phyloP scores from a whole-genome alignment of 2,888 invertebrate species.

The Rotaria macrura region DNA sequence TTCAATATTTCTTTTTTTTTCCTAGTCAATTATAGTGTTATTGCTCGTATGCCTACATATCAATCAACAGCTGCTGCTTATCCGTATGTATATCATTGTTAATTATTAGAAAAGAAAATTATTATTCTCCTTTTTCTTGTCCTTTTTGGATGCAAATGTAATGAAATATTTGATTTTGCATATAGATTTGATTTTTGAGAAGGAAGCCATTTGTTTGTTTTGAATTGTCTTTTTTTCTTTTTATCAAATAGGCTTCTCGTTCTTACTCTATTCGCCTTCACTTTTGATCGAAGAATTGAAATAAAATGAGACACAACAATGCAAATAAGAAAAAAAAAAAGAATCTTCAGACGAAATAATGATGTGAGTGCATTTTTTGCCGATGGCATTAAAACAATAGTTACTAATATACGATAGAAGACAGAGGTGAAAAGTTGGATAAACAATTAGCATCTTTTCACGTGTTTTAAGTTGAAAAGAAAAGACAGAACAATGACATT shows the following conservation, averaged over 20 bases:
- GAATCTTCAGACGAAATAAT: background rate
- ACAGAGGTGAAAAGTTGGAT: background rate
- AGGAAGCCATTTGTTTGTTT: background rate
- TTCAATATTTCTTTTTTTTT: background rate
- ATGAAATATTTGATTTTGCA: background rate
- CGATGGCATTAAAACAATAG: background rate
- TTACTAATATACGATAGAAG: background rate
- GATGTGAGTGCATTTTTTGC: background rate
- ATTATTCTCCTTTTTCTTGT: background rate
- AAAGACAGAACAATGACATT: background rate
- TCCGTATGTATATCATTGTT: constrained; percentile 9
- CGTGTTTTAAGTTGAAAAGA: background rate
- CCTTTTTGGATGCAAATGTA: background rate
- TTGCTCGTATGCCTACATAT: background rate
- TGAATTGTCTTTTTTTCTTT: background rate
- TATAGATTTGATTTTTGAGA: constrained; percentile 5
- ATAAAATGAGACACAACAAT: background rate
- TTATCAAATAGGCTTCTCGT: background rate
- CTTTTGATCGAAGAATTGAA: background rate
- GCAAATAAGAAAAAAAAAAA: background rate
- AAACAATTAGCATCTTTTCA: background rate
- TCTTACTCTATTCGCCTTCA: background rate
- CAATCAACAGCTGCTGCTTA: background rate
- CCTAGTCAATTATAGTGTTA: background rate
- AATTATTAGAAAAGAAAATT: background rate